Percentiles rank a stretch among this genome's conserved stretches.
Conservation (phyloP, 2,797 vertebrate species). For the Otolemur crassicaudatus region DNA sequence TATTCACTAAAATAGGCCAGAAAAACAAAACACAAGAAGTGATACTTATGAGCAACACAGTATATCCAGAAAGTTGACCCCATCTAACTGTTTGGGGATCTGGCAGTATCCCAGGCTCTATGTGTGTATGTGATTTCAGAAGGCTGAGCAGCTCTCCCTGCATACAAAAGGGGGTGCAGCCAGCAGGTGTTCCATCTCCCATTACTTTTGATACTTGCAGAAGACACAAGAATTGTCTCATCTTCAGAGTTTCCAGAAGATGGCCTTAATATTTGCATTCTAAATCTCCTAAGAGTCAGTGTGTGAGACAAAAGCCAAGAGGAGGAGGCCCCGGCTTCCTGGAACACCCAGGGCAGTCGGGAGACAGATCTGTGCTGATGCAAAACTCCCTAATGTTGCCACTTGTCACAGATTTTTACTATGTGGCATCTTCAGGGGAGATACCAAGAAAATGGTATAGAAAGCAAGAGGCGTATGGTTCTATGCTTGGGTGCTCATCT, state of each 20-base stretch:
- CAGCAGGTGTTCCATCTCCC: not conserved
- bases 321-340: not conserved
- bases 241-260: not conserved
- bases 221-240: not conserved
- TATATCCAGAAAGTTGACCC: not conserved
- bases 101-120: not conserved
- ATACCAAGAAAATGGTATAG: not conserved
- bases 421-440: not conserved
- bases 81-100: not conserved
- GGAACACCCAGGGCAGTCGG: not conserved
- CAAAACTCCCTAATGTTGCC: not conserved
- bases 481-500: slow-evolving; percentile 29
- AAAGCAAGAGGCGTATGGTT: not conserved
- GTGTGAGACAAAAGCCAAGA: not conserved
- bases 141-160: not conserved
- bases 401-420: not conserved
- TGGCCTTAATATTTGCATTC: not conserved
- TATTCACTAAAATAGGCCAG: not conserved
- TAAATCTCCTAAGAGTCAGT: not conserved
- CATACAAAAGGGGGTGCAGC: not conserved
- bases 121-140: not conserved
- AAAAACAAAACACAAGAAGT: slow-evolving; percentile 2
- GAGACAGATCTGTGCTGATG: not conserved
- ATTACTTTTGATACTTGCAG: not conserved
- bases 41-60: not conserved